Percentiles rank a stretch among this genome's conserved stretches.
Evolutionary conservation across 2,888 invertebrate genomes (phyloP).

Genomic region (Esperia sulphurella): DNA sequence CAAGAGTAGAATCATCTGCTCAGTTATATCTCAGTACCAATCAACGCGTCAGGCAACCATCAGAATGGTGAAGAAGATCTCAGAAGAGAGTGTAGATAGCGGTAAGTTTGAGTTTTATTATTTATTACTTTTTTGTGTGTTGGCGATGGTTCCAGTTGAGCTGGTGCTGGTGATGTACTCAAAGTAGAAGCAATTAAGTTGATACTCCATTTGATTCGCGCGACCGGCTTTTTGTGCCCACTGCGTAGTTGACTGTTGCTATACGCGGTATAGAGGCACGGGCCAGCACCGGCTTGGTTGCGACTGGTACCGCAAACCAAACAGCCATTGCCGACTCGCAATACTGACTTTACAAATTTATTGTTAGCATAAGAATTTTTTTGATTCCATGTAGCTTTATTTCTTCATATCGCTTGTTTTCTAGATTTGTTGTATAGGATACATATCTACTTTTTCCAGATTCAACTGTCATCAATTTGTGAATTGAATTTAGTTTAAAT

Average conservation of each 20-base stretch:
- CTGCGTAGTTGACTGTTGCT: slow-evolving; percentile 35
- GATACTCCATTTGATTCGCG: slow-evolving; percentile 17
- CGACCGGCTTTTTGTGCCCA: slow-evolving; percentile 29
- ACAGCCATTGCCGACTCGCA: slow-evolving; percentile 8
- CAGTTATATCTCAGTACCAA: slow-evolving; percentile 65
- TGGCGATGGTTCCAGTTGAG: slow-evolving; percentile 2
- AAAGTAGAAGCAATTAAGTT: slow-evolving; percentile 1
- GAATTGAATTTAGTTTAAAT: background rate
- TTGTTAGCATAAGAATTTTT: background rate
- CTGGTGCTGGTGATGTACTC: slow-evolving; percentile 2
- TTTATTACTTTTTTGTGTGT: background rate
- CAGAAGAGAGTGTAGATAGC: slow-evolving; percentile 78
- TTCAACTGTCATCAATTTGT: background rate
- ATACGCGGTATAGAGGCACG: slow-evolving; percentile 1
- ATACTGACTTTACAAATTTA: slow-evolving; percentile 1
- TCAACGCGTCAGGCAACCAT: slow-evolving; percentile 51
- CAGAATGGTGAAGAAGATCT: slow-evolving; percentile 79
- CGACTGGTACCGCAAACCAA: slow-evolving; percentile 1
- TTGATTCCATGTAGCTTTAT: background rate
- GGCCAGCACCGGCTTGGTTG: slow-evolving; percentile 1
- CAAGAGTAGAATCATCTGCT: slow-evolving; percentile 72
- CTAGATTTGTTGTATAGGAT: background rate
- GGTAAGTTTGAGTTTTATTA: slow-evolving; percentile 54
- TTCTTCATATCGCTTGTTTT: background rate
- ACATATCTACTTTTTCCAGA: background rate